phyloP scores from a whole-genome alignment of 2,797 vertebrate genomes.

The Hippoglossus hippoglossus region DNA sequence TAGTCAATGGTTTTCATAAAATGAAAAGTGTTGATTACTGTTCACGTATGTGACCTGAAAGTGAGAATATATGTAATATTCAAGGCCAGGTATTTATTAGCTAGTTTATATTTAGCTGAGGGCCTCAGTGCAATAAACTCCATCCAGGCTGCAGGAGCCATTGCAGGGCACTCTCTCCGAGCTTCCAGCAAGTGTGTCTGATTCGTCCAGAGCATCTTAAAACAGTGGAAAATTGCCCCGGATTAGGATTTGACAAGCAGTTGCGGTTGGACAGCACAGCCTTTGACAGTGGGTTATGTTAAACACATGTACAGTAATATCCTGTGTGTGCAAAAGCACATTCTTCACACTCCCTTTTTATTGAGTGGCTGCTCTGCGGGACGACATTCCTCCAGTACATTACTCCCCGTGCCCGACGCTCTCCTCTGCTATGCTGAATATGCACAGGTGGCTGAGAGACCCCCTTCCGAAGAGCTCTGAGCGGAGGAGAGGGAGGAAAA shows the following conservation, averaged over 20 bases:
- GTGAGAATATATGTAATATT: constrained; percentile 4
- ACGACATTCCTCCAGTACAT: constrained; percentile 73
- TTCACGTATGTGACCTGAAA: not conserved
- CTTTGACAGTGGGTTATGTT: constrained; percentile 69
- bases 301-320: constrained; percentile 79
- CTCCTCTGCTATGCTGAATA: constrained; percentile 78
- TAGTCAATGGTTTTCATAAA: too few relatives aligned
- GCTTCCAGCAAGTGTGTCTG: constrained; percentile 25
- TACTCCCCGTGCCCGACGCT: constrained; percentile 52
- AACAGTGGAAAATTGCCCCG: constrained; percentile 68
- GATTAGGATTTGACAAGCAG: constrained; percentile 63
- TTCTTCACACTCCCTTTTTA: constrained; percentile 79
- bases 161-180: constrained; percentile 14
- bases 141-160: constrained; percentile 31
- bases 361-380: constrained; percentile 76
- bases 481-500: constrained; percentile 66
- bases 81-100: constrained; percentile 16
- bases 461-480: constrained; percentile 61
- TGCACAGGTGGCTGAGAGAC: constrained; percentile 79
- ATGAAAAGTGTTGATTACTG: too few relatives aligned
- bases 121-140: constrained; percentile 7
- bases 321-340: constrained; percentile 71
- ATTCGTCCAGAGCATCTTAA: constrained; percentile 62
- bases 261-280: constrained; percentile 37
- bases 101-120: constrained; percentile 54